phyloP scores from a whole-genome alignment of 2,113 vertebrate species.

The Ammodytes dubius region DNA sequence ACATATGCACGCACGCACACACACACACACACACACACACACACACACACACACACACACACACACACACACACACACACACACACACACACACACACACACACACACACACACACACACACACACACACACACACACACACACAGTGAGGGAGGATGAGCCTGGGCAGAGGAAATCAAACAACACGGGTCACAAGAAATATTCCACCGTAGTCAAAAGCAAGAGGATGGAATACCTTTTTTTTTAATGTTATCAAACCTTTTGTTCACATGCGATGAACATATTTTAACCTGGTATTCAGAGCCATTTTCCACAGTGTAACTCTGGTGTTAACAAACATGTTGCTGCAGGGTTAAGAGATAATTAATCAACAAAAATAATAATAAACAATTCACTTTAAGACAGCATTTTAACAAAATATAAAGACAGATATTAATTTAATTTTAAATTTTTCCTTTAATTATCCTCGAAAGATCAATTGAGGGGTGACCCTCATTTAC shows the following conservation, averaged over 20 bases:
- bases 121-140: background rate
- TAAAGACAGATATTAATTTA: background rate
- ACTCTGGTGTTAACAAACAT: background rate
- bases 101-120: constrained; percentile 18
- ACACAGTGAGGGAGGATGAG: background rate
- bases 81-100: constrained; percentile 8
- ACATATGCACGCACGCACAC: background rate
- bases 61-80: constrained; percentile 18
- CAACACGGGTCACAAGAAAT: constrained; percentile 16
- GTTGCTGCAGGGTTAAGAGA: background rate
- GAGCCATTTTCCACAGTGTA: background rate
- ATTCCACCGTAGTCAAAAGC: constrained; percentile 22
- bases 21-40: constrained; percentile 12
- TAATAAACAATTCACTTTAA: background rate
- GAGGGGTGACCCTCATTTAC: too few relatives aligned
- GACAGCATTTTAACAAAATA: background rate
- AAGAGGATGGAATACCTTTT: background rate
- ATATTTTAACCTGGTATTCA: background rate
- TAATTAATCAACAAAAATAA: background rate
- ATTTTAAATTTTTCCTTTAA: too few relatives aligned
- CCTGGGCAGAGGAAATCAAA: constrained; percentile 36
- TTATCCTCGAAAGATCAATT: too few relatives aligned
- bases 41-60: constrained; percentile 14
- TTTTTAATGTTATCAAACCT: background rate
- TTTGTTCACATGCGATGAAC: background rate